Percentiles rank a stretch among this genome's conserved stretches.
These are phyloP conservation scores for Lethenteron reissneri DNA, from an alignment of 2,113 vertebrate species.

Conservation along the genomic window DNA sequence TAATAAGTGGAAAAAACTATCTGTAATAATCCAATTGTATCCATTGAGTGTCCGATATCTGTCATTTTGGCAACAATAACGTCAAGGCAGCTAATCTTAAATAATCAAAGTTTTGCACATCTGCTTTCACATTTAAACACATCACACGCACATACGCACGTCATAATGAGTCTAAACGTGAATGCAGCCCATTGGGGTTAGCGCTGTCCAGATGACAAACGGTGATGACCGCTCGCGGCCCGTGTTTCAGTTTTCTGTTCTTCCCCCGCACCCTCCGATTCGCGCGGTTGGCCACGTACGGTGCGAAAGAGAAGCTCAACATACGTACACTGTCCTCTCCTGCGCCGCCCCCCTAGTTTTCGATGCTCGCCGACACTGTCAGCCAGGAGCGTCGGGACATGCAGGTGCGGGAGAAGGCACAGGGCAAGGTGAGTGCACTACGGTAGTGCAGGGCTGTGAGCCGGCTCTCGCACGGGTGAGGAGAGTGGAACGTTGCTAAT, in stretches of 20 bases:
- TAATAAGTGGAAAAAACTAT: too few relatives aligned
- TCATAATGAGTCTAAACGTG: too few relatives aligned
- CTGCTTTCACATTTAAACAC: too few relatives aligned
- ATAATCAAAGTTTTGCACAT: too few relatives aligned
- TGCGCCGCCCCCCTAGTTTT: slow-evolving; percentile 33
- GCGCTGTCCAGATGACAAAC: not conserved
- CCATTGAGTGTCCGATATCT: too few relatives aligned
- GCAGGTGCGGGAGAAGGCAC: slow-evolving; percentile 48
- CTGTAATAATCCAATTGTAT: too few relatives aligned
- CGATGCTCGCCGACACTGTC: slow-evolving; percentile 59
- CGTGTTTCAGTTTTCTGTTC: not conserved
- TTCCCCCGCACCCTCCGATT: not conserved
- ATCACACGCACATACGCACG: too few relatives aligned
- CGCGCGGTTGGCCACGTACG: not conserved
- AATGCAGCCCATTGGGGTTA: not conserved
- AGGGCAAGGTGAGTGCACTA: slow-evolving; percentile 37
- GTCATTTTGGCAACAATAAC: too few relatives aligned
- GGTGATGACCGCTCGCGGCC: not conserved
- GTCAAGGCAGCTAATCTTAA: too few relatives aligned
- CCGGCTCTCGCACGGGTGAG: not conserved
- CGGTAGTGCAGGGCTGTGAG: not conserved
- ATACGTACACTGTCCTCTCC: not conserved
- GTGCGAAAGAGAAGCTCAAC: not conserved
- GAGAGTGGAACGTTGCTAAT: too few relatives aligned
- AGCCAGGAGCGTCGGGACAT: slow-evolving; percentile 47